Base-by-base conservation (phyloP, 2,113 vertebrate species). In the Bos javanicus region DNA sequence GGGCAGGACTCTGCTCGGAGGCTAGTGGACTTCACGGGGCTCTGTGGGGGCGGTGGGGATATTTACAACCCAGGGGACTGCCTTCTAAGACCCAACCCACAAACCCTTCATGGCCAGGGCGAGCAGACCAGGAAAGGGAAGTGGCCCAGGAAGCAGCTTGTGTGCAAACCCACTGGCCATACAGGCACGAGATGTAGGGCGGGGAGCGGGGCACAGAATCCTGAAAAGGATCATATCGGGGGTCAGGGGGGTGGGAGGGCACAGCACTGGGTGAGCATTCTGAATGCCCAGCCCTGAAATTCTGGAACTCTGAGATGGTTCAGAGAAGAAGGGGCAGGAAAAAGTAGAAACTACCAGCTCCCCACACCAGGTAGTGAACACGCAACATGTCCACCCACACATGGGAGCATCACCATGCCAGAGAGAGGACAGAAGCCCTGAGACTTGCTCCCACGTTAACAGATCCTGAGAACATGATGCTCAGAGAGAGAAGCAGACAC, bases 181-280 rank as follows among this genome's bases (percentile, higher is more conserved):
- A 84, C 25, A 33, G 2, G 6, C n/a, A 39, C 2, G 10, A 71
- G n/a, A 71, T 2, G 23, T 2, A 5, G 17, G 16, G 14, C 30
- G 11, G 14, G 48, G 11, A 33, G 30, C 26, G 2, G 3, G 4
- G 9, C 6, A 2, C 16, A 1, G 6, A 4, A 16, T 6, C 62
- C 26, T 12, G 30, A 74, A 56, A 91, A 74, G 43, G 30, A 14
- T 33, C 16, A 36, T 2, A 3, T 0, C 0, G 3, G 36, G n/a
- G 15, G 4, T 30, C 9, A 0, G 3, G 3, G 17, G 7, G 33
- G 19, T 23, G n/a, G 19, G 8, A 74, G 36, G 64, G n/a, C n/a
- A 71, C n/a, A 71, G 67, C 67, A 39, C 39, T 4, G 3, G 11
- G 14, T 14, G 48, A 25, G 17, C 43, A 16, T 33, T 17, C 54